phyloP scores from a whole-genome alignment of 2,113 vertebrate species.

The Cynocephalus volans region DNA sequence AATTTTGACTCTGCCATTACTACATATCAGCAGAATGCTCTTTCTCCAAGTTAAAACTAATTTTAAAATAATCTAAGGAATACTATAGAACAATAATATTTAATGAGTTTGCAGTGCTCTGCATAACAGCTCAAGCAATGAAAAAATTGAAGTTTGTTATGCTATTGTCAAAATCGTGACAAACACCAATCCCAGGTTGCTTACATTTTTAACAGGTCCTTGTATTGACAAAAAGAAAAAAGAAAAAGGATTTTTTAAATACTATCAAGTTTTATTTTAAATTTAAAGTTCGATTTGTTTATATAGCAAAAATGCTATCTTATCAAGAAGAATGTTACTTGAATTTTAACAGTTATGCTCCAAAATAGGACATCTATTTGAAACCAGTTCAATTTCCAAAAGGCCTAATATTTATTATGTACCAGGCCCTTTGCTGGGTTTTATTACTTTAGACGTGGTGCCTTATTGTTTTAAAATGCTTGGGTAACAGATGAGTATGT shows the following conservation, averaged over 20 bases:
- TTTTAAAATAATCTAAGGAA: neutral
- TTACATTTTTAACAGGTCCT: neutral
- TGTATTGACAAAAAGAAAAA: neutral
- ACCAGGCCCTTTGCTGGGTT: neutral
- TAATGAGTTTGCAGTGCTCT: neutral
- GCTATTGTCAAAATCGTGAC: neutral
- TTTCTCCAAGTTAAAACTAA: neutral
- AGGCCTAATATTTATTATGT: neutral
- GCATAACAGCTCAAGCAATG: neutral
- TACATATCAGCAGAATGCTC: neutral
- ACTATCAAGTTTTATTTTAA: neutral
- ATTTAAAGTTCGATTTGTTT: neutral
- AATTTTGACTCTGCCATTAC: neutral
- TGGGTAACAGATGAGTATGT: neutral
- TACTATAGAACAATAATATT: neutral
- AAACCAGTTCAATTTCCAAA: neutral
- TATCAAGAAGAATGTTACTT: neutral
- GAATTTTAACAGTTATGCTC: neutral
- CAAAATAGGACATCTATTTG: neutral
- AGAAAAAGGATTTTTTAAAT: neutral
- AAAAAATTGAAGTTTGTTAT: neutral
- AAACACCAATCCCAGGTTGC: neutral
- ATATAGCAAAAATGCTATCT: neutral
- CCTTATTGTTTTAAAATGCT: neutral
- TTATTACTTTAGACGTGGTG: neutral